These are phyloP conservation scores for Bubo bubo DNA, from an alignment of 2,113 vertebrate genomes.

Conservation along the genomic window DNA sequence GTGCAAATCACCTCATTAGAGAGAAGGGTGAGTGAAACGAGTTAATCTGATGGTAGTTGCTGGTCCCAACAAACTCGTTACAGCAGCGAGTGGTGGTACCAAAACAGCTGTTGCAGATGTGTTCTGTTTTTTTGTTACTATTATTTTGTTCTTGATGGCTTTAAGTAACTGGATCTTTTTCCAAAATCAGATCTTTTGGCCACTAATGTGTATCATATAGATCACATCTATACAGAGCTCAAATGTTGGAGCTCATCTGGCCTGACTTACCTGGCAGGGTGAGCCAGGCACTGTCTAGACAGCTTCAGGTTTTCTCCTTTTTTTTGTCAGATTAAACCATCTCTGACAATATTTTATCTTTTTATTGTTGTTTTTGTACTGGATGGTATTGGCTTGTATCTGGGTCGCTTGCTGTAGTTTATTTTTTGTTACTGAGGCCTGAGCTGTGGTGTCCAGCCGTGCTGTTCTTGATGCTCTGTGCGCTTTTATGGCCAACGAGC, in stretches of 20 bases:
- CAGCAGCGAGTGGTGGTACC: not conserved
- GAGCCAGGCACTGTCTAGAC: not conserved
- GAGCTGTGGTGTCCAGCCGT: not conserved
- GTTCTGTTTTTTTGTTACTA: not conserved
- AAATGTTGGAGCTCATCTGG: not conserved
- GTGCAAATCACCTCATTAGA: not conserved
- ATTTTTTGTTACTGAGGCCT: not conserved
- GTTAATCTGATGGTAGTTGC: not conserved
- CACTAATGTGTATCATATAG: accelerated
- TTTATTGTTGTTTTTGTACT: not conserved
- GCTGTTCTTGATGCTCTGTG: not conserved
- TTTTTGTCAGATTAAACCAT: not conserved
- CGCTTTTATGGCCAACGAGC: accelerated
- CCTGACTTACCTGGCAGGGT: not conserved
- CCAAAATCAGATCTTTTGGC: not conserved
- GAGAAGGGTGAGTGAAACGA: not conserved
- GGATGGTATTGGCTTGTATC: not conserved
- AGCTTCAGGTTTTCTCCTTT: not conserved
- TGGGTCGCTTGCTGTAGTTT: not conserved
- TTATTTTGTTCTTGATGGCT: not conserved
- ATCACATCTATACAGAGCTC: not conserved
- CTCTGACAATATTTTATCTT: not conserved
- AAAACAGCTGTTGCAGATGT: not conserved
- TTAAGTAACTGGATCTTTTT: not conserved
- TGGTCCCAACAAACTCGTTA: not conserved